Percentiles rank a stretch among this genome's conserved stretches.
These are phyloP conservation scores for Camponotus vicinus DNA, from an alignment of 1,140 invertebrate species.

Conservation along the genomic window DNA sequence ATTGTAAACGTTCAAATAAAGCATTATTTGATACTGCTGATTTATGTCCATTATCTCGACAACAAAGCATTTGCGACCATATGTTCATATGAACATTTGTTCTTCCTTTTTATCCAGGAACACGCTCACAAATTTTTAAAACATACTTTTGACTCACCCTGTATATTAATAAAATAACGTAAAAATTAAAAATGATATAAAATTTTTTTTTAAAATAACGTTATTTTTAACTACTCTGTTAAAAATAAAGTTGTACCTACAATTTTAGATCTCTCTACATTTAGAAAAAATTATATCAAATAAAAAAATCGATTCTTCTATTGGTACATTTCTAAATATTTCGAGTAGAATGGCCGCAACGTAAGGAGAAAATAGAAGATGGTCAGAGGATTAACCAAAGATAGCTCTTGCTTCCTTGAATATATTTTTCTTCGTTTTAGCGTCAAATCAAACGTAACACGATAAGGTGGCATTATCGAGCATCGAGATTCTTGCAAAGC, in stretches of 20 bases:
- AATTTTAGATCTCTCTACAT: background rate
- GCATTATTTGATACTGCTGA: no score
- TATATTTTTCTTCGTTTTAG: conserved; percentile 80
- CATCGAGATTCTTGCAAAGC: conserved; percentile 24
- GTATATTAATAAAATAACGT: no score
- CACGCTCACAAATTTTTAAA: no score
- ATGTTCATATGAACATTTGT: no score
- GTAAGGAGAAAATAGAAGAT: conserved; percentile 39
- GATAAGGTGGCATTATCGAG: conserved; percentile 68
- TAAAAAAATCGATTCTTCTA: background rate
- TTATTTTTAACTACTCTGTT: background rate
- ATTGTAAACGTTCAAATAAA: no score
- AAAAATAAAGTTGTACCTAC: background rate
- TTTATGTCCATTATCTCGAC: no score
- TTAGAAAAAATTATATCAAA: background rate
- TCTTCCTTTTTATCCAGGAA: no score
- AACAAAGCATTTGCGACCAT: no score
- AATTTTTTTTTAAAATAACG: background rate
- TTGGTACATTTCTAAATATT: background rate
- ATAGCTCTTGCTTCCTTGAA: conserved; percentile 54
- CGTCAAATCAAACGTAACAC: conserved; percentile 80
- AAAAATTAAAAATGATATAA: background rate
- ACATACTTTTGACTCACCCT: no score
- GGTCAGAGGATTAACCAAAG: conserved; percentile 26
- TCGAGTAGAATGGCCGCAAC: conserved; percentile 14